Conservation (phyloP, 2,113 vertebrate species). For the Theropithecus gelada region DNA sequence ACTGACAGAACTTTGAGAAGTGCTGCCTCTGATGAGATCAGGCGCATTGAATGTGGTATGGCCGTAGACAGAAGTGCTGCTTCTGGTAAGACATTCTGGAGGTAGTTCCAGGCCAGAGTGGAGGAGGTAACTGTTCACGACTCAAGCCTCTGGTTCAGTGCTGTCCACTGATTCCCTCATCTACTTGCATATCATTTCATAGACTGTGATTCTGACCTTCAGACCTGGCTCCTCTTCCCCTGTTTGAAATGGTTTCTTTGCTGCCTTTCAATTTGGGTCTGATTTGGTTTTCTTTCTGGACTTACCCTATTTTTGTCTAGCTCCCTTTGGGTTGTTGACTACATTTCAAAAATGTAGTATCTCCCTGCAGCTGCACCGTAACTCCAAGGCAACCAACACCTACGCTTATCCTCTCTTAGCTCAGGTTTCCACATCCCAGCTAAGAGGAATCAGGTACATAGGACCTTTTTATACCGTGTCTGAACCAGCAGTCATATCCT, state of each 20-base stretch:
- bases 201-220: not conserved
- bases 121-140: not conserved
- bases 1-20: not conserved
- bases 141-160: not conserved
- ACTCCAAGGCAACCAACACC: not conserved
- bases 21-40: not conserved
- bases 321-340: not conserved
- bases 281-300: not conserved
- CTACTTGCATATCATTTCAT: not conserved
- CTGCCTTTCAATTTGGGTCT: not conserved
- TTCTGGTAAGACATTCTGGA: not conserved
- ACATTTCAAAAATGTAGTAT: not conserved
- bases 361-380: not conserved
- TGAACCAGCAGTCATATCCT: not conserved
- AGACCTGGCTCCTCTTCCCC: not conserved
- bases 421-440: not conserved
- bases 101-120: no score
- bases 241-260: not conserved
- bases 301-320: not conserved
- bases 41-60: no score
- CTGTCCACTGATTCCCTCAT: no score
- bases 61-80: not conserved
- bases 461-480: not conserved
- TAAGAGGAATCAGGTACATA: not conserved
- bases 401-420: not conserved